Conservation (phyloP, 2,888 invertebrate genomes). For the Pandemis heparana region DNA sequence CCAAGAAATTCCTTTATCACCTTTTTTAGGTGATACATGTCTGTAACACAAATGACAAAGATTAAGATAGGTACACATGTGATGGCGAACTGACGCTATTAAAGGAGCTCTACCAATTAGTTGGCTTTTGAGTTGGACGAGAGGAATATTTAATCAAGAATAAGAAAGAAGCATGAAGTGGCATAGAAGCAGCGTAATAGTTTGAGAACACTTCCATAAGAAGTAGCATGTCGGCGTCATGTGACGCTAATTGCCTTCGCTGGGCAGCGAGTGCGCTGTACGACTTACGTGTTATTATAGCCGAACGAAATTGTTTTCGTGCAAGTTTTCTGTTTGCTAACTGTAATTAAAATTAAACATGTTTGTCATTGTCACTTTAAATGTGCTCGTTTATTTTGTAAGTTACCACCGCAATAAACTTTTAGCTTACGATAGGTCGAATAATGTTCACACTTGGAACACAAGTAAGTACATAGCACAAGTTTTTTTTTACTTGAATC, state of each 20-base stretch:
- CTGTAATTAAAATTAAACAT: constrained; percentile 23
- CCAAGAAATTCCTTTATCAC: no score
- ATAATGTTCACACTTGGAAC: background rate
- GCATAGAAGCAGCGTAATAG: constrained; percentile 47
- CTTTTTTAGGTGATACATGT: no score
- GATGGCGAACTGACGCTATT: no score
- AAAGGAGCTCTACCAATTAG: no score
- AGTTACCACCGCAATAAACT: background rate
- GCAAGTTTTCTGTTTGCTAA: constrained; percentile 16
- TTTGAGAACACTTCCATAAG: constrained; percentile 58
- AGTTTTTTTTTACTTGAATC: background rate
- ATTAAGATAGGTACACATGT: no score
- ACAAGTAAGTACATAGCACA: background rate
- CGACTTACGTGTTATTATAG: constrained; percentile 43
- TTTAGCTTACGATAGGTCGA: background rate
- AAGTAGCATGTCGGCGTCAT: constrained; percentile 63
- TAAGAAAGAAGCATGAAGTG: background rate
- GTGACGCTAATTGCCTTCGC: constrained; percentile 75
- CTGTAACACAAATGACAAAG: no score
- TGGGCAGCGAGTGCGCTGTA: constrained; percentile 57
- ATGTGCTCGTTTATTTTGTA: background rate
- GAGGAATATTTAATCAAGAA: background rate
- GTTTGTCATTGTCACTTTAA: background rate
- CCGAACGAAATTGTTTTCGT: constrained; percentile 40
- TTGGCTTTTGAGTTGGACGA: no score